These are phyloP conservation scores for Cheilosia scutellata DNA, from an alignment of 2,888 invertebrate species.

Conservation along the genomic window DNA sequence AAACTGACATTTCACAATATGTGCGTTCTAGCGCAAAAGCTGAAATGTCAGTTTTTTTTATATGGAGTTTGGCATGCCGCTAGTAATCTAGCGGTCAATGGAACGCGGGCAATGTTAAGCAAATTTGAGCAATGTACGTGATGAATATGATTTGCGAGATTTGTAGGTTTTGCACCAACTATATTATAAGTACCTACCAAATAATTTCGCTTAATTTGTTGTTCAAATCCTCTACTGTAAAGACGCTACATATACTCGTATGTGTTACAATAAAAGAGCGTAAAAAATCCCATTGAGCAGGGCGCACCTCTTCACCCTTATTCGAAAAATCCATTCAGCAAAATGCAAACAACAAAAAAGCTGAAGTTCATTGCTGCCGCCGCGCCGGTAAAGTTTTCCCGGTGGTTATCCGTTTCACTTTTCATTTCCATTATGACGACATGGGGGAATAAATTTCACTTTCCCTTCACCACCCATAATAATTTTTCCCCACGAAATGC, in stretches of 20 bases:
- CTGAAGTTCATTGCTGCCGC: constrained; percentile 53
- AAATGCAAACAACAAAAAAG: constrained; percentile 17
- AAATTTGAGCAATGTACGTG: too few species aligned
- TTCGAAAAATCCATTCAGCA: constrained; percentile 22
- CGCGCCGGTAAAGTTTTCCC: constrained; percentile 7
- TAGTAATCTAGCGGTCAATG: too few species aligned
- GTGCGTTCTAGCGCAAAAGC: too few species aligned
- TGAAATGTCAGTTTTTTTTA: too few species aligned
- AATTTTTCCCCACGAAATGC: neutral
- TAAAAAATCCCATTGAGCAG: constrained; percentile 17
- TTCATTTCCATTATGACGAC: constrained; percentile 39
- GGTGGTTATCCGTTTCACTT: constrained; percentile 47
- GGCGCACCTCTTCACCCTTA: neutral
- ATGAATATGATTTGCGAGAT: too few species aligned
- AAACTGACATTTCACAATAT: too few species aligned
- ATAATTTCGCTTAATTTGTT: neutral
- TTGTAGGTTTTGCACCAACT: too few species aligned
- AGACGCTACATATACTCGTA: neutral
- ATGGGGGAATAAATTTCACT: constrained; percentile 16
- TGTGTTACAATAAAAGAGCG: neutral
- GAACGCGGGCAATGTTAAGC: too few species aligned
- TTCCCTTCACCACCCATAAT: constrained; percentile 37
- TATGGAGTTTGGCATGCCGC: too few species aligned
- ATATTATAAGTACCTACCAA: too few species aligned
- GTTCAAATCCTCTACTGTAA: constrained; percentile 21